Evolutionary conservation across 2,113 vertebrate species (phyloP), one percentile per base, ranked within the genome.

Genomic region (Mormyrus iriodes): DNA sequence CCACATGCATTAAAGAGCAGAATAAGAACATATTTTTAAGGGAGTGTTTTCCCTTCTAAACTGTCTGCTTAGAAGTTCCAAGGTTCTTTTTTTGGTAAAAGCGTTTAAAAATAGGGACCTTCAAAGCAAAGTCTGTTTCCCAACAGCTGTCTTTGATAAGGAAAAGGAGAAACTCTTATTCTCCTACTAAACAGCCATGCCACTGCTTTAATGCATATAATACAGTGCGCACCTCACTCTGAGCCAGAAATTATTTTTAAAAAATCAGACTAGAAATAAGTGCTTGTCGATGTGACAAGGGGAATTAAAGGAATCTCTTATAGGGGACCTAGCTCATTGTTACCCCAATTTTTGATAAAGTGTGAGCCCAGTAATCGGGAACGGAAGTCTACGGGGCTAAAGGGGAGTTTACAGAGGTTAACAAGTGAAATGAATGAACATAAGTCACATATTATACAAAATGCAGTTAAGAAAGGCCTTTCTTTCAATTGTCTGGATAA

Each of bases 101-200:
- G 15, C 44, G 27, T 73, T 88, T 76, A 48, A 88, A 73, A 73
- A 88, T 76, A 88, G 61, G 7, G 12, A 10, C 13, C 21, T 69
- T 42, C 39, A 39, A 49, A 55, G 24, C 19, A 39, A 52, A 69
- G 39, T 1, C 61, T 48, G 61, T 65, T 61, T 87, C 53, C 35
- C 21, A n/a, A 44, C 61, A 88, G 87, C 87, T 88, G 87, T 35
- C 39, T 69, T 27, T 88, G 61, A 88, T 73, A 24, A 88, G 39
- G 31, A 58, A 21, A 10, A 27, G 35, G 17, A 58, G 2, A 55
- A 44, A 27, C n/a, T 15, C 52, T 44, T 10, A 27, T 19, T n/a
- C 39, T 8, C 42, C 8, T 27, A 6, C 51, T 55, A 19, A 24
- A 17, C 19, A 1, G 53, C 53, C 53, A 55, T 21, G 53, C 53